Evolutionary conservation across 2,888 invertebrate genomes (phyloP), one percentile per base, ranked within the genome.

Genomic region (Tipula unca): DNA sequence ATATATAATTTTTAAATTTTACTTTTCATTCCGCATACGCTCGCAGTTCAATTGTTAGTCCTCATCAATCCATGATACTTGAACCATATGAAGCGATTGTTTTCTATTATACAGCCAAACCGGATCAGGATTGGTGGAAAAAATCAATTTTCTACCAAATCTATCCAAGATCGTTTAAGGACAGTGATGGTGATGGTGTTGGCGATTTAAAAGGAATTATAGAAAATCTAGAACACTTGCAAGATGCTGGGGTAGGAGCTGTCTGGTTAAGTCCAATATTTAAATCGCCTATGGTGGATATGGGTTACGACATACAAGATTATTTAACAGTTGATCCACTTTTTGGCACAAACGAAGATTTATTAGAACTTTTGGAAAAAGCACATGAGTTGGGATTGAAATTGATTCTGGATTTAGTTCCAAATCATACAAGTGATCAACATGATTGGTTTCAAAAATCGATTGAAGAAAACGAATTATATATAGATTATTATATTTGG

Each of bases 231-330:
- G 91, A 93, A 29, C 94, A 96, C 88, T 89, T 96, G 82, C 92
- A 92, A 42, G 93, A 94, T 17, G 89, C 95, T 2, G 94, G 94
- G 13, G 92, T 95, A 1, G 92, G 93, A 0, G 94, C 94, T 0
- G 91, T 95, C 0, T 95, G 94, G 94, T 88, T 96, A 2, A 94
- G 94, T 82, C 96, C 96, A 0, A 94, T 96, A 85, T 90, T 89
- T 84, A 86, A 89, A 87, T 90, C 90, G 1, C 95, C 96, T 0
- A 94, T 95, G 94, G 91, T 92, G 0, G 96, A 96, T 89, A 95
- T 94, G 87, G 96, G 96, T 0, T 96, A 95, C 88, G 96, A 96
- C 88, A 93, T 96, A 85, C 92, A 94, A 0, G 93, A 96, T 89
- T 95, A 93, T 88, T 93, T 91, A 25, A 91, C 91, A 0, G 93